These are phyloP conservation scores for Oceanodroma tethys DNA, from an alignment of 2,113 vertebrate genomes.

Conservation along the genomic window DNA sequence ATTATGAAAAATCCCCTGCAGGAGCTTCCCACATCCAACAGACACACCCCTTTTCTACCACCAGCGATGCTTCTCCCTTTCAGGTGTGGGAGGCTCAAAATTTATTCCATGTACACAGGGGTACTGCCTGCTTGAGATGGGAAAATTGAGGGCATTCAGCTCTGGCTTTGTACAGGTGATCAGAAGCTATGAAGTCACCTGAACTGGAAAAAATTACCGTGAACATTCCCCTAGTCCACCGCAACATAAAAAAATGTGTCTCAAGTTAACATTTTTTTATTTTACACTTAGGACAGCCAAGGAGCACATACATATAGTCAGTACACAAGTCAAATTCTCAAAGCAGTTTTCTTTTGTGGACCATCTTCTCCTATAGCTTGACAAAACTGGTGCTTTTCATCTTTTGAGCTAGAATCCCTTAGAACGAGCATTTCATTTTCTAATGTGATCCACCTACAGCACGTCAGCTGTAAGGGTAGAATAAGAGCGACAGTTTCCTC, in stretches of 20 bases:
- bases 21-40: slow-evolving; percentile 48
- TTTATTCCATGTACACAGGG: not conserved
- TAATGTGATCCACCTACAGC: not conserved
- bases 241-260: not conserved
- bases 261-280: not conserved
- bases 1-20: slow-evolving; percentile 52
- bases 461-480: not conserved
- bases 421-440: not conserved
- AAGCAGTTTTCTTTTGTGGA: not conserved
- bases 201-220: not conserved
- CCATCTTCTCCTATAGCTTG: not conserved
- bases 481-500: not conserved
- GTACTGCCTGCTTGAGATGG: not conserved
- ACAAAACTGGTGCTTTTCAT: not conserved
- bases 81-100: slow-evolving; percentile 20
- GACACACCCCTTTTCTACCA: slow-evolving; percentile 47
- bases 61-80: not conserved
- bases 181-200: not conserved
- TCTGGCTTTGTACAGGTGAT: not conserved
- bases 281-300: not conserved
- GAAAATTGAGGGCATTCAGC: not conserved
- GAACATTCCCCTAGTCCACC: not conserved
- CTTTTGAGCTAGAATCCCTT: not conserved
- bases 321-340: not conserved
- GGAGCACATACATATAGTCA: not conserved